Percentiles rank a stretch among this genome's conserved stretches.
Conservation (phyloP, 37 sponge, comb jelly and placozoan species). For the Agelas oroides region DNA sequence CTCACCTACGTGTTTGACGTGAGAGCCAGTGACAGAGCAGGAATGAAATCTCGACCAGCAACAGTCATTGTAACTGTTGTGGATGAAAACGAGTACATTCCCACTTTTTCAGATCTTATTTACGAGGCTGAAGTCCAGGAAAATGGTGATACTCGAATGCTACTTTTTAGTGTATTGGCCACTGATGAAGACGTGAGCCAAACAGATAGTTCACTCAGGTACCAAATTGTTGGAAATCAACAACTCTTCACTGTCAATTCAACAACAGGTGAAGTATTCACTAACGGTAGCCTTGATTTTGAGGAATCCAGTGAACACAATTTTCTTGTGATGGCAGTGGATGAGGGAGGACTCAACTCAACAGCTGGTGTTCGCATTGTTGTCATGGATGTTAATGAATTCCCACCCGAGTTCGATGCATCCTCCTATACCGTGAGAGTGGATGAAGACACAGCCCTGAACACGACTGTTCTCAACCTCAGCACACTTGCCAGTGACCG, state of each 20-base stretch:
- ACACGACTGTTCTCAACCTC: neutral
- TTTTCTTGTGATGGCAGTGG: conserved; percentile 22
- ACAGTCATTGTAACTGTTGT: conserved; percentile 52
- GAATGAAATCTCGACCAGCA: conserved; percentile 25
- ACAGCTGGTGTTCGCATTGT: conserved; percentile 29
- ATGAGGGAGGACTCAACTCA: conserved; percentile 38
- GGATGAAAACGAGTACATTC: conserved; percentile 74
- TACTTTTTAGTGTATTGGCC: conserved; percentile 10
- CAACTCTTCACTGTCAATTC: conserved; percentile 46
- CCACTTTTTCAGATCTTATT: conserved; percentile 13
- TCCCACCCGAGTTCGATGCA: conserved; percentile 44
- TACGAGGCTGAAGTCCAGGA: conserved; percentile 7
- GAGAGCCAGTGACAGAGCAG: conserved; percentile 40
- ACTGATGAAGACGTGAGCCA: conserved; percentile 38
- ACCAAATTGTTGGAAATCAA: neutral
- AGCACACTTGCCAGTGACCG: neutral
- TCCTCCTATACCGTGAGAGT: conserved; percentile 32
- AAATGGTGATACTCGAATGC: neutral
- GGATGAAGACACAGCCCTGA: conserved; percentile 28
- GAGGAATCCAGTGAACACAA: conserved; percentile 26
- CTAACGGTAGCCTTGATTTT: conserved; percentile 33
- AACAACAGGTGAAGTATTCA: conserved; percentile 13
- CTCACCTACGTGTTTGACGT: conserved; percentile 26
- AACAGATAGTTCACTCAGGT: neutral
- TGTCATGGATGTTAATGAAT: conserved; percentile 57